Percentiles rank a stretch among this genome's conserved stretches.
Conservation (phyloP, 1,140 invertebrate genomes). For the Limonius californicus region DNA sequence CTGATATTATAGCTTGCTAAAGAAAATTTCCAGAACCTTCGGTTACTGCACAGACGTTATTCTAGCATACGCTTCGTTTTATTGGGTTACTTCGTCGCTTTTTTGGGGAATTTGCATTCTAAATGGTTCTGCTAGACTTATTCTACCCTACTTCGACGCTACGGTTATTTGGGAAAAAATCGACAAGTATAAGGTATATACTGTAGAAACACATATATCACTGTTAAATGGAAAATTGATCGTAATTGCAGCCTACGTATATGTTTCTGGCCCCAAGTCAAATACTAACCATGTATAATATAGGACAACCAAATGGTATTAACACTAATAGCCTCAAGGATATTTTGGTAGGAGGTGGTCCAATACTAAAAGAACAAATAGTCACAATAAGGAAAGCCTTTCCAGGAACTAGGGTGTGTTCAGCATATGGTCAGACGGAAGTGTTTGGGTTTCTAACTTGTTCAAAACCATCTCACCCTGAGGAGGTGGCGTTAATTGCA, state of each 20-base stretch:
- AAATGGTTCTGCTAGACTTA: not conserved
- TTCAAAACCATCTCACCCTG: conserved; percentile 30
- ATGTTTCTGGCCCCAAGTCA: conserved; percentile 17
- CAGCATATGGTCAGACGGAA: conserved; percentile 39
- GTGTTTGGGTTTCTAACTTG: conserved; percentile 27
- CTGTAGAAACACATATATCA: no score
- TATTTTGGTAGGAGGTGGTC: conserved; percentile 30
- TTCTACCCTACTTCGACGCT: not conserved
- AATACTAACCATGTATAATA: conserved; percentile 6
- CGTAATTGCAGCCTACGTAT: not conserved
- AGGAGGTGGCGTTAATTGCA: conserved; percentile 29
- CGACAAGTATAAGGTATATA: not conserved
- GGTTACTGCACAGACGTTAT: conserved; percentile 18
- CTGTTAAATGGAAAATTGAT: no score
- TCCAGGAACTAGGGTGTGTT: conserved; percentile 36
- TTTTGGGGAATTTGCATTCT: not conserved
- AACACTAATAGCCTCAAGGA: conserved; percentile 32
- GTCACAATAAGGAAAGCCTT: conserved; percentile 33
- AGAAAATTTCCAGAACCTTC: no score
- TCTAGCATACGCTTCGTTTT: conserved; percentile 23
- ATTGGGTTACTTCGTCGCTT: conserved; percentile 27
- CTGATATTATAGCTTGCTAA: no score
- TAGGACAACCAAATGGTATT: conserved; percentile 33
- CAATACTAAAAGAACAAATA: conserved; percentile 27
- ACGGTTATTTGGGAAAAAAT: not conserved